Conservation (phyloP, 2,797 vertebrate species). For the Pangasius mekongensis region DNA sequence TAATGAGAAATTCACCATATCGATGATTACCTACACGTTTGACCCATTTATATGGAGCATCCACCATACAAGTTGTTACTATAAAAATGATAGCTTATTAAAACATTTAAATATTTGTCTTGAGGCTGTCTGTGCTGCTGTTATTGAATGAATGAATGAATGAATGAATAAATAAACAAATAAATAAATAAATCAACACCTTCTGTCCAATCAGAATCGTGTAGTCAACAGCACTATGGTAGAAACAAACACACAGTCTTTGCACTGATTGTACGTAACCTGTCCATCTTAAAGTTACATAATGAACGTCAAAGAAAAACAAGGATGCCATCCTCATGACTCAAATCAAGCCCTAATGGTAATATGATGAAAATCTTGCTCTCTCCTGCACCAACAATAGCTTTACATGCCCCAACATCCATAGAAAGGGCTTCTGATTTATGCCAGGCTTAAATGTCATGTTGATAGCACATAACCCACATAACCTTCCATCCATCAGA, state of each 20-base stretch:
- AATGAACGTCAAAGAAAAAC: not conserved
- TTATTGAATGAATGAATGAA: not conserved
- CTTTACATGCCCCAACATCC: not conserved
- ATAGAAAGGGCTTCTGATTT: not conserved
- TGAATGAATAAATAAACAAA: no score
- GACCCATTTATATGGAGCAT: not conserved
- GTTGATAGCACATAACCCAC: not conserved
- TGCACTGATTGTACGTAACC: not conserved
- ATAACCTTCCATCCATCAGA: conserved; percentile 1
- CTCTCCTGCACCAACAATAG: not conserved
- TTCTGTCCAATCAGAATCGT: not conserved
- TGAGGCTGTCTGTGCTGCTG: not conserved
- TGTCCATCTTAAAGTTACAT: not conserved
- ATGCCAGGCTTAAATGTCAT: conserved; percentile 12
- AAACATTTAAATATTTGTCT: not conserved
- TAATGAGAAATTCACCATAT: not conserved
- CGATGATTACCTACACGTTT: not conserved
- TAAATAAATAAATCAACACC: no score
- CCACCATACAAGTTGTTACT: not conserved
- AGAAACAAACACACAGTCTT: not conserved
- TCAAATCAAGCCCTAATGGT: not conserved
- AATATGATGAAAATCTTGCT: not conserved
- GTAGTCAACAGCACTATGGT: not conserved
- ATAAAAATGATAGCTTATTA: not conserved
- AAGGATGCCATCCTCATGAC: not conserved